Conservation (phyloP, 2,113 vertebrate species). For the Otis tarda region DNA sequence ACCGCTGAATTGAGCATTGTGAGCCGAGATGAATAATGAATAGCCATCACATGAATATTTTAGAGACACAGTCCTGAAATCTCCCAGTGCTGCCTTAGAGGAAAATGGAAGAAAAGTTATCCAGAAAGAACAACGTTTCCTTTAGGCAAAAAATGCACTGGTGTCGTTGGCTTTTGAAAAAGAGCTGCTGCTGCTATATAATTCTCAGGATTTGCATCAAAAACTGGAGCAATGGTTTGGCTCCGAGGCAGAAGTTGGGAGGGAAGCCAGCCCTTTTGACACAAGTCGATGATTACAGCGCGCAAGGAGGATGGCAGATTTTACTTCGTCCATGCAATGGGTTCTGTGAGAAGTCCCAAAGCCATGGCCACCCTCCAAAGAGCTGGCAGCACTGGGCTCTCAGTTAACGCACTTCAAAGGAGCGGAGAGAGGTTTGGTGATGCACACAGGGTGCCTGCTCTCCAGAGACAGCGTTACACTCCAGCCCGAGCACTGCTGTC, state of each 20-base stretch:
- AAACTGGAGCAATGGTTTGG: constrained; percentile 5
- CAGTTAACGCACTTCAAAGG: neutral
- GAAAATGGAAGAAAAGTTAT: constrained; percentile 40
- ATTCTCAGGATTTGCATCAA: constrained; percentile 23
- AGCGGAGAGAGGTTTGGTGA: neutral
- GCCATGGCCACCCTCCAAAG: neutral
- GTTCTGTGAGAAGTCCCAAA: neutral
- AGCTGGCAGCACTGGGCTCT: neutral
- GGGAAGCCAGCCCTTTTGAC: neutral
- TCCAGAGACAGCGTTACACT: neutral
- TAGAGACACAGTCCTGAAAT: constrained; percentile 4
- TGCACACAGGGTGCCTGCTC: neutral
- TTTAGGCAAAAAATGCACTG: constrained; percentile 45
- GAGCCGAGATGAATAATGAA: constrained; percentile 32
- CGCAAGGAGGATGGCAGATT: neutral
- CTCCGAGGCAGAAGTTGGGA: constrained; percentile 1
- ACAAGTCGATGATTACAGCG: neutral
- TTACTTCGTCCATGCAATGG: neutral
- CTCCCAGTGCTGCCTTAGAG: constrained; percentile 20
- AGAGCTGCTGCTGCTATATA: neutral
- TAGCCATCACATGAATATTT: constrained; percentile 37
- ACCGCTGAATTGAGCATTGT: neutral
- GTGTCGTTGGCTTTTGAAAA: neutral
- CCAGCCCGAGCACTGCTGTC: neutral
- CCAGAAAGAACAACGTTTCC: constrained; percentile 48